Percentiles rank a stretch among this genome's conserved stretches.
Conservation (phyloP, 92 coral and sea anemone species). For the Palythoa grandiflora region DNA sequence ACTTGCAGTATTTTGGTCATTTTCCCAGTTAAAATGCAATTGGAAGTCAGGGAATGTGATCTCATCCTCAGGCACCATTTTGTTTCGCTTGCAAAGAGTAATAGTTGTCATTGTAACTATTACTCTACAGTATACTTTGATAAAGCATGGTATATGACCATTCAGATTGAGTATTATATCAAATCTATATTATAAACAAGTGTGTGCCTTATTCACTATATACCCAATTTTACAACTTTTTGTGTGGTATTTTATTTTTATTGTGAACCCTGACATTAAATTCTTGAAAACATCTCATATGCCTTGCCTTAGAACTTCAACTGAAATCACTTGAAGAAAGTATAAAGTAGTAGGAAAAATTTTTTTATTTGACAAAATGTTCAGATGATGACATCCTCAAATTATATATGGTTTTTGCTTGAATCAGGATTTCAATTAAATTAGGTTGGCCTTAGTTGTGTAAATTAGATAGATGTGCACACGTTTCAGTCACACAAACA, state of each 20-base stretch:
- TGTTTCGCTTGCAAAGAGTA: background rate
- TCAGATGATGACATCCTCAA: background rate
- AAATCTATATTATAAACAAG: background rate
- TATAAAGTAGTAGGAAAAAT: background rate
- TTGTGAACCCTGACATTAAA: too few species aligned
- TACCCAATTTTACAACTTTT: too few species aligned
- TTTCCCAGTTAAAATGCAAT: conserved; percentile 1
- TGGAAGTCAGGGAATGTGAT: background rate
- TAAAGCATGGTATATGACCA: background rate
- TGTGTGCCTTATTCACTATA: too few species aligned
- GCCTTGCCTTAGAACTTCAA: too few species aligned
- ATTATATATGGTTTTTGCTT: background rate
- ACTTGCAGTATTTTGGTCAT: too few species aligned
- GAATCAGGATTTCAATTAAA: conserved; percentile 9
- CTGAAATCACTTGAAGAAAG: too few species aligned
- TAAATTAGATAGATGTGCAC: conserved; percentile 1
- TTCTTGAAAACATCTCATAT: too few species aligned
- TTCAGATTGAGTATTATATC: background rate
- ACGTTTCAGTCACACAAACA: conserved; percentile 8
- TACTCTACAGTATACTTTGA: background rate
- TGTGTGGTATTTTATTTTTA: too few species aligned
- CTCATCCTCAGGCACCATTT: conserved; percentile 1
- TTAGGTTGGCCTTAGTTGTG: background rate
- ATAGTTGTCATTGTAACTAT: conserved; percentile 9
- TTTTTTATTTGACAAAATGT: background rate